These are phyloP conservation scores for Halcyon badia DNA, from an alignment of 2,797 vertebrate species.

Conservation along the genomic window DNA sequence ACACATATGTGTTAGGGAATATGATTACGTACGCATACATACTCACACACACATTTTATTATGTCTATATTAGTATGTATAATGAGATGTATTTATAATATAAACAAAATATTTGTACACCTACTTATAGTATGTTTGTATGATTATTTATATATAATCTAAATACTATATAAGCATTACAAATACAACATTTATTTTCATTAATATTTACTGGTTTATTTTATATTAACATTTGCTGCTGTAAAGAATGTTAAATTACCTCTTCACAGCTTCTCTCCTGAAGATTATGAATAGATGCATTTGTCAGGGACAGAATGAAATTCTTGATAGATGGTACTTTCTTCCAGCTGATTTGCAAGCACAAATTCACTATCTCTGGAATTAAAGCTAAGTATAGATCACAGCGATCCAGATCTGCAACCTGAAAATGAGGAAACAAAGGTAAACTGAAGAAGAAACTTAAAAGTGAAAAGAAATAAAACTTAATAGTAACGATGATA, in stretches of 20 bases:
- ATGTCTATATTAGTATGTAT: background rate
- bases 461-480: background rate
- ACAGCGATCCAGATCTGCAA: slow-evolving; percentile 83
- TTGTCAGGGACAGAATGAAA: slow-evolving; percentile 83
- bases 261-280: slow-evolving; percentile 56
- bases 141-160: background rate
- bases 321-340: slow-evolving; percentile 68
- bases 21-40: background rate
- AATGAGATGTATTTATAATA: background rate
- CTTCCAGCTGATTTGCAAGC: slow-evolving; percentile 61
- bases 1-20: background rate
- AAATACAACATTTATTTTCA: background rate
- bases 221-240: background rate
- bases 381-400: slow-evolving; percentile 88
- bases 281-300: slow-evolving; percentile 80
- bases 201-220: background rate
- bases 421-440: slow-evolving; percentile 40
- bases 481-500: rapidly evolving
- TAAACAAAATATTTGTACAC: background rate
- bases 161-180: background rate
- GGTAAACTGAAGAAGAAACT: background rate
- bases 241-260: slow-evolving; percentile 57
- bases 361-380: slow-evolving; percentile 80
- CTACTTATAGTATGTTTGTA: background rate
- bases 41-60: background rate